Conservation (phyloP, 2,888 invertebrate species). For the Thelaira solivaga region DNA sequence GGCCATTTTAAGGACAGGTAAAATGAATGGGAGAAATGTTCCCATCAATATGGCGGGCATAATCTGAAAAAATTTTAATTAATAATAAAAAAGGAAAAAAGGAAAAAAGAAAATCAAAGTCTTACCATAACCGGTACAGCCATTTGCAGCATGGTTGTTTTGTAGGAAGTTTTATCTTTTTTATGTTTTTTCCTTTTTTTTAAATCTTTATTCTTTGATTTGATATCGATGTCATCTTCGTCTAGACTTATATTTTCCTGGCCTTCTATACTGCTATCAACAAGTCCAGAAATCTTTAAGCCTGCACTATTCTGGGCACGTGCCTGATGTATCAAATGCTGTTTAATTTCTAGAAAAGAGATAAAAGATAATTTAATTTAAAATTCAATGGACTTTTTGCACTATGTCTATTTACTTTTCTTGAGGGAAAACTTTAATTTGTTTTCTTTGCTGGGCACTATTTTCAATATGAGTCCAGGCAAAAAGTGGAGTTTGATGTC, state of each 20-base stretch:
- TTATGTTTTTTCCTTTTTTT: constrained; percentile 67
- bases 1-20: constrained; percentile 83
- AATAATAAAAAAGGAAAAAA: not conserved
- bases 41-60: constrained; percentile 83
- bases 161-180: constrained; percentile 65
- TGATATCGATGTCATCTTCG: constrained; percentile 38
- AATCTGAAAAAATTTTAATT: constrained; percentile 24
- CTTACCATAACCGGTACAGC: constrained; percentile 79
- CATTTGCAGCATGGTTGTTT: constrained; percentile 74
- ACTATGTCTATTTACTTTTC: constrained; percentile 71
- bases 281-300: constrained; percentile 25
- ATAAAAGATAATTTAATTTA: not conserved
- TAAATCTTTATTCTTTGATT: constrained; percentile 61
- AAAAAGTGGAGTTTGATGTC: constrained; percentile 78
- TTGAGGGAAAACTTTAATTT: constrained; percentile 78
- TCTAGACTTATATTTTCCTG: constrained; percentile 32
- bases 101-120: not conserved
- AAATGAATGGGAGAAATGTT: constrained; percentile 82
- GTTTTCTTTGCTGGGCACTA: constrained; percentile 79
- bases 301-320: constrained; percentile 30
- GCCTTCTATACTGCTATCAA: constrained; percentile 47
- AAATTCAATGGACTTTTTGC: not conserved
- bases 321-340: constrained; percentile 14
- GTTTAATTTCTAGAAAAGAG: constrained; percentile 30
- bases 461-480: constrained; percentile 78